A percentile compares a stretch with the other conserved stretches of the same genome.
These are phyloP conservation scores for Monochamus alternatus DNA, from an alignment of 2,888 invertebrate genomes.

Conservation along the genomic window DNA sequence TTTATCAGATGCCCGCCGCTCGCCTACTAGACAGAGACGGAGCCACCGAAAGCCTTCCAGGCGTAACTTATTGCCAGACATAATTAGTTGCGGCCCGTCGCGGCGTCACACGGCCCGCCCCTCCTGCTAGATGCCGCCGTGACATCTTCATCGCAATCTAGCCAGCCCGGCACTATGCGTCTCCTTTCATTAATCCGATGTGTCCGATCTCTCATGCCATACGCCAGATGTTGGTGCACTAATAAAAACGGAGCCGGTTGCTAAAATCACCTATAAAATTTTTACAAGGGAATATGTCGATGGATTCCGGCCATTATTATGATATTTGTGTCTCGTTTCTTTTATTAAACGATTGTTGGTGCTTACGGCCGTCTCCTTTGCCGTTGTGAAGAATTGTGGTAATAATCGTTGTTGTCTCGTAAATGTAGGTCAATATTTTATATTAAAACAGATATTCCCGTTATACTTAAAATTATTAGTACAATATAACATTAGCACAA, in stretches of 20 bases:
- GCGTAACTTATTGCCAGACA: slow-evolving; percentile 66
- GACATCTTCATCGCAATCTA: slow-evolving; percentile 65
- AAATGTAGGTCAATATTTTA: neutral
- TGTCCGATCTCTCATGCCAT: slow-evolving; percentile 62
- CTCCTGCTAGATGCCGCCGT: slow-evolving; percentile 58
- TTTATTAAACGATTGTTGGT: neutral
- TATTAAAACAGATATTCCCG: neutral
- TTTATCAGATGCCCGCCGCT: neutral
- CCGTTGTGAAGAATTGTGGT: neutral
- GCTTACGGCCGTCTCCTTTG: neutral
- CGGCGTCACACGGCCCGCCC: slow-evolving; percentile 61
- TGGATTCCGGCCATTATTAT: neutral
- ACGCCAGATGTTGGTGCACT: slow-evolving; percentile 59
- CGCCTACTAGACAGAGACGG: slow-evolving; percentile 26
- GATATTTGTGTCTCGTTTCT: neutral
- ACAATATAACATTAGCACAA: neutral
- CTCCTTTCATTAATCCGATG: slow-evolving; percentile 63
- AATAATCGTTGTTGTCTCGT: neutral
- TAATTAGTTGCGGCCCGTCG: slow-evolving; percentile 67
- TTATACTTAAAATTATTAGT: neutral
- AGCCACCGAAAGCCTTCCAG: slow-evolving; percentile 45
- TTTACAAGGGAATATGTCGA: neutral
- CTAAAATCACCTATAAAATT: slow-evolving; percentile 16
- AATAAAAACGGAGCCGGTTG: slow-evolving; percentile 40
- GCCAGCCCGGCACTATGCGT: slow-evolving; percentile 44